These are phyloP conservation scores for Oscheius sp. DNA, from an alignment of 2,888 invertebrate genomes.

Conservation along the genomic window DNA sequence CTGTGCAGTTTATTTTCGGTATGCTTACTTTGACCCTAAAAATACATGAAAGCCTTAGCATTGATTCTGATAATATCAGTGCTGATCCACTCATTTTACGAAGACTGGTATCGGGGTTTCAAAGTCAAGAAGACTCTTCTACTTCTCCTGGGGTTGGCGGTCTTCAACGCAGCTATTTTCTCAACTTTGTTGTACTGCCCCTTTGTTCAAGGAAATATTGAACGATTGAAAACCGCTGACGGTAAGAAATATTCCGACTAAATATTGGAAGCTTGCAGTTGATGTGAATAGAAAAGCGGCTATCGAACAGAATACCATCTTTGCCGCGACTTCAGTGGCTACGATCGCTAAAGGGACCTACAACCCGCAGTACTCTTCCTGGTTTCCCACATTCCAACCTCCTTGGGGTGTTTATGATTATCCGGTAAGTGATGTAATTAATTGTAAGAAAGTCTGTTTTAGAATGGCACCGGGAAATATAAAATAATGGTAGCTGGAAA, in stretches of 20 bases:
- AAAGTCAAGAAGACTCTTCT: background rate
- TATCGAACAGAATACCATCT: background rate
- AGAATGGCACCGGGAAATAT: background rate
- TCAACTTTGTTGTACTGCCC: background rate
- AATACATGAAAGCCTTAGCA: background rate
- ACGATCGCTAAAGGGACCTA: background rate
- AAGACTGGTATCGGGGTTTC: background rate
- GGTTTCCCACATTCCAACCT: background rate
- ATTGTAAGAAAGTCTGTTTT: background rate
- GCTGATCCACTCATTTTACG: background rate
- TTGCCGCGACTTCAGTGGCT: constrained; percentile 2
- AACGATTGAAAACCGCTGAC: background rate
- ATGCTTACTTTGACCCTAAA: background rate
- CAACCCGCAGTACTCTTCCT: background rate
- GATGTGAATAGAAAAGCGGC: background rate
- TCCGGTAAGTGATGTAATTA: background rate
- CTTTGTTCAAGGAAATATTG: background rate
- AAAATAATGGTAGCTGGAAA: constrained; percentile 22
- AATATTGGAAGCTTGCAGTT: background rate
- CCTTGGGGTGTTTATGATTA: constrained; percentile 20
- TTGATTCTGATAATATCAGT: background rate
- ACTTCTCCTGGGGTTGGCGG: background rate
- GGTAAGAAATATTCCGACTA: background rate
- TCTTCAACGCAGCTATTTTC: constrained; percentile 2
- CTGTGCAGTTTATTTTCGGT: constrained; percentile 9